A percentile compares a stretch with the other conserved stretches of the same genome.
Conservation (phyloP, 53 echinoderm and acorn worm genomes). For the Echinometra lucunter region DNA sequence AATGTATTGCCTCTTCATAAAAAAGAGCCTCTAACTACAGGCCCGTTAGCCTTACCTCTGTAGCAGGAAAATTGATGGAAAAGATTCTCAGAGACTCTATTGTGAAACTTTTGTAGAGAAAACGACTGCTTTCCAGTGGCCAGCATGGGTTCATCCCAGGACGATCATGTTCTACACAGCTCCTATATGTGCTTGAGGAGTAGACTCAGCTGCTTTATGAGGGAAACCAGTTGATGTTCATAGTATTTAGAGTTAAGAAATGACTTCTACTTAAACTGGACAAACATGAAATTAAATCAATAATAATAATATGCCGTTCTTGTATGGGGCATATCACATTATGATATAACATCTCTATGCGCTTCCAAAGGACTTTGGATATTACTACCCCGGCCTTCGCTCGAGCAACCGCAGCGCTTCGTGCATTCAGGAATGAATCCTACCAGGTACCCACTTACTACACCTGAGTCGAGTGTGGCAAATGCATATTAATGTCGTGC, state of each 20-base stretch:
- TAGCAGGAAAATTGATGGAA: conserved; percentile 50
- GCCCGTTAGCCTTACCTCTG: conserved; percentile 29
- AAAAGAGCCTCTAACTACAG: conserved; percentile 10
- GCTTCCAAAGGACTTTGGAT: too few species aligned
- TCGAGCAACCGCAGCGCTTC: too few species aligned
- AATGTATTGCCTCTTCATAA: neutral
- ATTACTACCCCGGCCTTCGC: too few species aligned
- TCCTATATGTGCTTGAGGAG: neutral
- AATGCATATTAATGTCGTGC: too few species aligned
- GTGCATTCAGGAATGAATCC: too few species aligned
- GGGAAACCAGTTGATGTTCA: conserved; percentile 35
- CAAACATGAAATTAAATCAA: neutral
- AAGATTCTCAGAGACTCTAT: neutral
- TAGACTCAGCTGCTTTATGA: conserved; percentile 1
- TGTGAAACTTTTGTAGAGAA: neutral
- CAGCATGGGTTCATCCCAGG: conserved; percentile 54
- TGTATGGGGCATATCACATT: too few species aligned
- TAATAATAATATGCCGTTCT: too few species aligned
- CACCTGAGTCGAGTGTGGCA: too few species aligned
- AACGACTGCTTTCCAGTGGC: neutral
- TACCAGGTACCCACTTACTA: too few species aligned
- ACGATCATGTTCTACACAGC: neutral
- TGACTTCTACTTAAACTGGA: conserved; percentile 9
- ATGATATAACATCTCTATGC: too few species aligned
- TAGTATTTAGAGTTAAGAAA: conserved; percentile 56